A percentile compares a stretch with the other conserved stretches of the same genome.
phyloP scores from a whole-genome alignment of 2,797 vertebrate genomes.

The Gallirallus australis region DNA sequence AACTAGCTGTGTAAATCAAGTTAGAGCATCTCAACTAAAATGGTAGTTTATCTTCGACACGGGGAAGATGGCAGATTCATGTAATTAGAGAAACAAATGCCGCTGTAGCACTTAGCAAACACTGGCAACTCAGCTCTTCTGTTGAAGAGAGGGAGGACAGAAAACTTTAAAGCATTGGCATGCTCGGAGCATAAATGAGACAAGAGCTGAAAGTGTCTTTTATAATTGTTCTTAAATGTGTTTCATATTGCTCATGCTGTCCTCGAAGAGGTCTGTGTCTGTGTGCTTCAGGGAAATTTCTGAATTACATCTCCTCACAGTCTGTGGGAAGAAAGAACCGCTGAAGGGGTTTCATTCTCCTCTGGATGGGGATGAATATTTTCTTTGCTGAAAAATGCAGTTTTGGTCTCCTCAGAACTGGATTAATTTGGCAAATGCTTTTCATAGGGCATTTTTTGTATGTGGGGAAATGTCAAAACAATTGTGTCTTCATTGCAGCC shows the following conservation, averaged over 20 bases:
- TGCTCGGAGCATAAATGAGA: slow-evolving; percentile 41
- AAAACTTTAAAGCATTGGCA: slow-evolving; percentile 51
- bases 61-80: slow-evolving; percentile 5
- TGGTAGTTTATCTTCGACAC: slow-evolving; percentile 5
- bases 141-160: slow-evolving; percentile 30
- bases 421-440: slow-evolving; percentile 37
- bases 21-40: slow-evolving; percentile 40
- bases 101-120: slow-evolving; percentile 16
- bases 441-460: slow-evolving; percentile 7
- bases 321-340: slow-evolving; percentile 29
- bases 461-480: slow-evolving; percentile 14
- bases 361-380: slow-evolving; percentile 34
- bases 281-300: not conserved
- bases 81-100: slow-evolving; percentile 59
- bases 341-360: slow-evolving; percentile 44
- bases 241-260: slow-evolving; percentile 35
- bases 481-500: slow-evolving; percentile 39
- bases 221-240: slow-evolving; percentile 54
- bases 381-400: slow-evolving; percentile 48
- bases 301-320: not conserved
- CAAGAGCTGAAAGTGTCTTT: slow-evolving; percentile 38
- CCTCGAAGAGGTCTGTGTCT: slow-evolving; percentile 19
- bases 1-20: slow-evolving; percentile 46
- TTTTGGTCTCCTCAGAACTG: slow-evolving; percentile 27
- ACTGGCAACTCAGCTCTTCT: slow-evolving; percentile 31